A percentile compares a stretch with the other conserved stretches of the same genome.
Conservation (phyloP, 2,113 vertebrate species). For the Cacatua alba region DNA sequence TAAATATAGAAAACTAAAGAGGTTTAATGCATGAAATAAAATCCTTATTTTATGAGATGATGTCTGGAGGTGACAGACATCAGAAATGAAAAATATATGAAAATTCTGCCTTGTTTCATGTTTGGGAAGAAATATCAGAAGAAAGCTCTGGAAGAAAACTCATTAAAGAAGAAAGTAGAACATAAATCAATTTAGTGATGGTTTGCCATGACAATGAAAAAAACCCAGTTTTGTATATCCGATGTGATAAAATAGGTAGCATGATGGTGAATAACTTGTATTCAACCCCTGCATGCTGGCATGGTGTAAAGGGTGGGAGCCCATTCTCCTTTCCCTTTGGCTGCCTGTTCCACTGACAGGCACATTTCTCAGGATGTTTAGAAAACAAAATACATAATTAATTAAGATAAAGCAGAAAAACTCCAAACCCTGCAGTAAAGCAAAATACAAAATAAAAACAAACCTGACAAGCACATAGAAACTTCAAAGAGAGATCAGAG, state of each 20-base stretch:
- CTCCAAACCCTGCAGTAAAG: neutral
- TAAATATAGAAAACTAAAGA: neutral
- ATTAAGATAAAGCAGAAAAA: neutral
- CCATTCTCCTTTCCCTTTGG: neutral
- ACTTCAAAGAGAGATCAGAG: neutral
- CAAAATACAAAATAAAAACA: neutral
- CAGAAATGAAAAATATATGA: neutral
- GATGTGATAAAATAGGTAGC: neutral
- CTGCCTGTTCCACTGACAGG: neutral
- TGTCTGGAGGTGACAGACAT: neutral
- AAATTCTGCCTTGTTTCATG: neutral
- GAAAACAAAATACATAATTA: neutral
- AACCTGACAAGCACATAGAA: neutral
- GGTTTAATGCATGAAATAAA: neutral
- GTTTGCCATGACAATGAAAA: neutral
- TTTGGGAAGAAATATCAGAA: neutral
- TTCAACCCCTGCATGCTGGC: neutral
- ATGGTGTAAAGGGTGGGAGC: too few species aligned
- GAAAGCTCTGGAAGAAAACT: neutral
- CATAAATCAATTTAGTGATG: neutral
- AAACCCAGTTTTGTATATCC: neutral
- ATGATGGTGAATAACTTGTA: neutral
- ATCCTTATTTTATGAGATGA: neutral
- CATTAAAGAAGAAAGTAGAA: neutral
- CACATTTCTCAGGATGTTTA: neutral